Evolutionary conservation across 1,140 invertebrate species (phyloP).

Genomic region (Tetraneura akinire): DNA sequence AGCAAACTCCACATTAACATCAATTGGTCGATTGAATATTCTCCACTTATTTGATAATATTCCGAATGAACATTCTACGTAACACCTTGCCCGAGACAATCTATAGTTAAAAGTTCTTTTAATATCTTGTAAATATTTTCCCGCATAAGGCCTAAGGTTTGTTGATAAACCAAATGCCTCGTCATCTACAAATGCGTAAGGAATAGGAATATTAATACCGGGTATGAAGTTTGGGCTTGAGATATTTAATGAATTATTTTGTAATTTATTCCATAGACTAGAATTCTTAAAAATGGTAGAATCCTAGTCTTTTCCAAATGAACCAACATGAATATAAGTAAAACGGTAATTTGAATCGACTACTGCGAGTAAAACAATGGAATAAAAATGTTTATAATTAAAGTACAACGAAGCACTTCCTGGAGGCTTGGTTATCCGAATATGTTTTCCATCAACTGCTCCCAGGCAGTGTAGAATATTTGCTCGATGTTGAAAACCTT

Average conservation of each 20-base stretch:
- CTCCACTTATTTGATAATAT: constrained; percentile 55
- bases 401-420: constrained; percentile 46
- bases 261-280: constrained; percentile 31
- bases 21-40: constrained; percentile 53
- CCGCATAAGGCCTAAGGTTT: constrained; percentile 56
- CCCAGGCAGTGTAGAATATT: constrained; percentile 17
- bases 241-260: constrained; percentile 10
- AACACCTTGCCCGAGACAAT: constrained; percentile 55
- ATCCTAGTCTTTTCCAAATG: constrained; percentile 40
- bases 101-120: constrained; percentile 59
- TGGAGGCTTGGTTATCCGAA: constrained; percentile 31
- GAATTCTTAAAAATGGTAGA: constrained; percentile 48
- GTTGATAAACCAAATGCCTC: constrained; percentile 59
- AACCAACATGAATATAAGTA: constrained; percentile 34
- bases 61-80: constrained; percentile 60
- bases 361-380: constrained; percentile 38
- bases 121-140: constrained; percentile 44
- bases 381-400: constrained; percentile 54
- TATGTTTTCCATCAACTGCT: constrained; percentile 40
- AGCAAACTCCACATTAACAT: constrained; percentile 54
- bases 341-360: constrained; percentile 17
- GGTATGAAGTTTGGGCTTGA: background rate
- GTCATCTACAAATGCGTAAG: constrained; percentile 56
- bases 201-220: background rate
- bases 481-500: constrained; percentile 24